These are phyloP conservation scores for Eulemur albifrons DNA, from an alignment of 2,797 vertebrate species.

Conservation along the genomic window DNA sequence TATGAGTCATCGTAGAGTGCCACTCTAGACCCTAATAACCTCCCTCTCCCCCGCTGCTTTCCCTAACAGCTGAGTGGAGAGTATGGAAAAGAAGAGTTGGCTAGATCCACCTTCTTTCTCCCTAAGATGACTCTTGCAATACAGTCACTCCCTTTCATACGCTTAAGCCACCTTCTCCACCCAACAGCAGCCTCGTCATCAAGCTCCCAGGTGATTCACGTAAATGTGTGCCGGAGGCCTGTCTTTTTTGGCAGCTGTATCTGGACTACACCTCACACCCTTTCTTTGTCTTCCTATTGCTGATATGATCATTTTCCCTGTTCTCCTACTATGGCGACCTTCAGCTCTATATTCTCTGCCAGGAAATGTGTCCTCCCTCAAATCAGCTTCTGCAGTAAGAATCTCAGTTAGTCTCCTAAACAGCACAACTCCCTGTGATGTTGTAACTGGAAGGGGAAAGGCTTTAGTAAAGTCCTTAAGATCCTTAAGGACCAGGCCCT, in stretches of 20 bases:
- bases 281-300: not conserved
- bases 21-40: not conserved
- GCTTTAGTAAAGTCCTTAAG: not conserved
- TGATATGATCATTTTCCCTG: not conserved
- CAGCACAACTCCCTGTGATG: not conserved
- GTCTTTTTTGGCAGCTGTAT: not conserved
- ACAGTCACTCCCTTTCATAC: not conserved
- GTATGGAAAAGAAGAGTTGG: not conserved
- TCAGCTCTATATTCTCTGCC: not conserved
- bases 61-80: not conserved
- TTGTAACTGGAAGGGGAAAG: not conserved
- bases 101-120: not conserved
- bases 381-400: not conserved
- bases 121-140: not conserved
- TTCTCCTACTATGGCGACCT: not conserved
- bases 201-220: slow-evolving; percentile 37
- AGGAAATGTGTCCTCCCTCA: not conserved
- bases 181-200: not conserved
- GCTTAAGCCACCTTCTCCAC: not conserved
- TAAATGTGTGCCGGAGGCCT: not conserved
- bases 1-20: not conserved
- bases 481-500: not conserved
- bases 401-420: too few species aligned
- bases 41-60: not conserved
- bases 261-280: not conserved